Evolutionary conservation across 2,888 invertebrate genomes (phyloP).

Genomic region (Sphinx pinastri): DNA sequence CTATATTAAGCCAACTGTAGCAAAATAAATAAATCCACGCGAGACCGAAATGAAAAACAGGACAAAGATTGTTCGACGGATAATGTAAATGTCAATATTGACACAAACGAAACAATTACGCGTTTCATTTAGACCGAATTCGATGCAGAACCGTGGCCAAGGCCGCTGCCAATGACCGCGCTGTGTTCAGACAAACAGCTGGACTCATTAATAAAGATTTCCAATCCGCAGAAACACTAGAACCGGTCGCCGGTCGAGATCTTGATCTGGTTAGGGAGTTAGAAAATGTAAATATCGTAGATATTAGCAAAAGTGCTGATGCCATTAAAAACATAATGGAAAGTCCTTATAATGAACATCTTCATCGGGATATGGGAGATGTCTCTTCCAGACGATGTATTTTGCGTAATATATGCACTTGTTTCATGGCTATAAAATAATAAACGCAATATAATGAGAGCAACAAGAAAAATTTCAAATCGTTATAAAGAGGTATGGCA

Average conservation of each 20-base stretch:
- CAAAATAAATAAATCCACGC: background rate
- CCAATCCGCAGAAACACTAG: slow-evolving; percentile 51
- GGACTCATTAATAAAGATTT: slow-evolving; percentile 64
- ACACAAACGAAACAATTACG: slow-evolving; percentile 34
- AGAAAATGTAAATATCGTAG: background rate
- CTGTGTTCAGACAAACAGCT: slow-evolving; percentile 16
- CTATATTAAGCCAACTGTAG: background rate
- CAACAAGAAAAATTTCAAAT: too few species aligned
- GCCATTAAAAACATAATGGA: background rate
- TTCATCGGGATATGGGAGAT: background rate
- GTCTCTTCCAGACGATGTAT: too few species aligned
- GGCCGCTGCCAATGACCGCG: slow-evolving; percentile 57
- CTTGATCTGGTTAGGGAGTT: slow-evolving; percentile 10
- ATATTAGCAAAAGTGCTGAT: background rate
- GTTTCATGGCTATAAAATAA: too few species aligned
- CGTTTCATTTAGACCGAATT: slow-evolving; percentile 40
- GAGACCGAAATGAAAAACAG: background rate
- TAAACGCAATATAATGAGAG: too few species aligned
- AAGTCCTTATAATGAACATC: background rate
- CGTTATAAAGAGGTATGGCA: too few species aligned
- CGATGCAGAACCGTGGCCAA: slow-evolving; percentile 42
- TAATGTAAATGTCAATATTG: slow-evolving; percentile 14
- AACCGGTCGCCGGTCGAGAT: slow-evolving; percentile 36
- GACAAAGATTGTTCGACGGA: background rate
- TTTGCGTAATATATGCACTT: too few species aligned